These are phyloP conservation scores for Drosophila bocqueti DNA, from an alignment of 1,140 invertebrate species.

Conservation along the genomic window DNA sequence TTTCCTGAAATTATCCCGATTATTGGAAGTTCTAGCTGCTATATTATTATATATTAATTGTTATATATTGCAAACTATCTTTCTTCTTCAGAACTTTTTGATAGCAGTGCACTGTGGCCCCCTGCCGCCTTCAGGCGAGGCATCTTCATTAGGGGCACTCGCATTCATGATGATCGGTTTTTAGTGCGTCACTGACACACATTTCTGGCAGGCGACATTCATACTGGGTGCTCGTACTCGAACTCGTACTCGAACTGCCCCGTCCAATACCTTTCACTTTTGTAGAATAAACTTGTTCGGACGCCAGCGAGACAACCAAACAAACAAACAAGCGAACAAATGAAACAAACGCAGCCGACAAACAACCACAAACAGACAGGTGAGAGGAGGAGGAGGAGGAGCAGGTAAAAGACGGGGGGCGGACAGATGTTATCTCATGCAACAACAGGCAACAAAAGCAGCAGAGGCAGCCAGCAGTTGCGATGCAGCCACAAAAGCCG, in stretches of 20 bases:
- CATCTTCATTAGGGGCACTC: constrained; percentile 47
- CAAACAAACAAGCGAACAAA: constrained; percentile 37
- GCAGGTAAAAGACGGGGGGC: constrained; percentile 4
- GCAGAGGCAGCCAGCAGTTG: constrained; percentile 5
- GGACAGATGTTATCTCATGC: constrained; percentile 74
- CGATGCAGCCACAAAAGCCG: constrained; percentile 63
- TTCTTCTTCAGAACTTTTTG: not conserved
- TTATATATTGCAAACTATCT: not conserved
- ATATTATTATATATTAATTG: not conserved
- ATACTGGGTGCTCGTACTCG: constrained; percentile 5
- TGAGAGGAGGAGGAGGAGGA: not conserved
- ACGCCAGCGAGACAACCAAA: constrained; percentile 31
- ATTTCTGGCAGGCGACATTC: constrained; percentile 48
- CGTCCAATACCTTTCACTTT: constrained; percentile 74
- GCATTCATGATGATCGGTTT: constrained; percentile 35
- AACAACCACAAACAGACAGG: constrained; percentile 39
- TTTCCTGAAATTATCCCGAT: rapidly evolving
- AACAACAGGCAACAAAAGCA: constrained; percentile 47
- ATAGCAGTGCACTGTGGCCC: not conserved
- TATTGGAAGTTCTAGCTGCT: not conserved
- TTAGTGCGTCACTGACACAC: constrained; percentile 78
- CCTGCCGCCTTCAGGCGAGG: constrained; percentile 7
- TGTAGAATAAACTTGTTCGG: constrained; percentile 80
- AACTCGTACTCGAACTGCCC: constrained; percentile 8
- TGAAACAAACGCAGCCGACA: constrained; percentile 32